Percentiles rank a stretch among this genome's conserved stretches.
These are phyloP conservation scores for Lottia gigantea DNA, from an alignment of 2,888 invertebrate species.

Conservation along the genomic window DNA sequence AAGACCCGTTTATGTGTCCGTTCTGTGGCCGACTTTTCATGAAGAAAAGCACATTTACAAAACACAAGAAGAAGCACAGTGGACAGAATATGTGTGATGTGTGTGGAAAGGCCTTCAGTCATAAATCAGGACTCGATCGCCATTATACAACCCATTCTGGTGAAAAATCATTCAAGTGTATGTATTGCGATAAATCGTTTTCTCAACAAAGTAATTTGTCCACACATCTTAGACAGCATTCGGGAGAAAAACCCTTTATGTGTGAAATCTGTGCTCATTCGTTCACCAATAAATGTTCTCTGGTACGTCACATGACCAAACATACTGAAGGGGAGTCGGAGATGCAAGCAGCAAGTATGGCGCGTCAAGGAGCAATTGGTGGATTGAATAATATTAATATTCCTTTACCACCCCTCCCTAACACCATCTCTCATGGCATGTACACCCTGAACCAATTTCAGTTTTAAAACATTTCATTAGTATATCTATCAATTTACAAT, in stretches of 20 bases:
- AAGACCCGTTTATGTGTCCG: not conserved
- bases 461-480: too few species aligned
- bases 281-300: conserved; percentile 5
- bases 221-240: not conserved
- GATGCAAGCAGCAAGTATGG: not conserved
- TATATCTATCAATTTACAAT: too few species aligned
- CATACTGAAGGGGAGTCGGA: conserved; percentile 8
- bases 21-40: not conserved
- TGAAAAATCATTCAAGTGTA: not conserved
- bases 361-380: too few species aligned
- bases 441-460: too few species aligned
- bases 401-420: too few species aligned
- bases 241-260: conserved; percentile 2
- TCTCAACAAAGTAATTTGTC: not conserved
- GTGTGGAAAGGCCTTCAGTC: not conserved
- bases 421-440: too few species aligned
- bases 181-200: not conserved
- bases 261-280: conserved; percentile 1
- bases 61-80: conserved; percentile 2
- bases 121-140: not conserved
- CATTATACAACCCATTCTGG: not conserved
- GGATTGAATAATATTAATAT: too few species aligned
- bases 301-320: conserved; percentile 9
- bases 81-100: conserved; percentile 3
- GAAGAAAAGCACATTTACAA: not conserved